Conservation (phyloP, 1,140 invertebrate species). For the Drosophila prosaltans region DNA sequence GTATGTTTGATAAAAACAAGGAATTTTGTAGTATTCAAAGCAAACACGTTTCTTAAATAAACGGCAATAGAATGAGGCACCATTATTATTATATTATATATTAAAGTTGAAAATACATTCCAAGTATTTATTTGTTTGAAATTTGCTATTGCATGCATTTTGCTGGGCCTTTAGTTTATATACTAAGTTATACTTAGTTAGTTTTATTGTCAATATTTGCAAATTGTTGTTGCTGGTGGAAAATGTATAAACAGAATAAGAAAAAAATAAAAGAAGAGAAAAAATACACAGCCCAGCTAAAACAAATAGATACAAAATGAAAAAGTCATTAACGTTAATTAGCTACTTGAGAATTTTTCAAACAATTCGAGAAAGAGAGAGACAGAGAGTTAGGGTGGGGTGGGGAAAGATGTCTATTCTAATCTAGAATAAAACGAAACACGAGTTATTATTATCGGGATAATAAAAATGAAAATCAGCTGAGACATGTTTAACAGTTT, state of each 20-base stretch:
- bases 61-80: not conserved
- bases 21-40: not conserved
- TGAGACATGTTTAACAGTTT: slow-evolving; percentile 3
- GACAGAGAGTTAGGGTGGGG: not conserved
- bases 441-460: slow-evolving; percentile 7
- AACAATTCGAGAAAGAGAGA: slow-evolving; percentile 14
- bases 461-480: slow-evolving; percentile 9
- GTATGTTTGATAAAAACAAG: not conserved
- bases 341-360: slow-evolving; percentile 36
- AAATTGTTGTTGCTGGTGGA: not conserved
- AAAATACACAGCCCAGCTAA: slow-evolving; percentile 11
- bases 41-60: not conserved
- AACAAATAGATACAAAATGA: slow-evolving; percentile 38
- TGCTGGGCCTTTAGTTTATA: not conserved
- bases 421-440: not conserved
- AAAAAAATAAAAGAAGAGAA: not conserved
- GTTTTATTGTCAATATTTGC: slow-evolving; percentile 8
- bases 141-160: not conserved
- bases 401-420: not conserved
- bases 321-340: slow-evolving; percentile 60
- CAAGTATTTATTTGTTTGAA: not conserved
- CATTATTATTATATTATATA: not conserved
- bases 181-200: not conserved
- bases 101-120: not conserved
- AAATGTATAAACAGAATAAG: not conserved